These are phyloP conservation scores for Drosophila mimica DNA, from an alignment of 2,888 invertebrate genomes.

Conservation along the genomic window DNA sequence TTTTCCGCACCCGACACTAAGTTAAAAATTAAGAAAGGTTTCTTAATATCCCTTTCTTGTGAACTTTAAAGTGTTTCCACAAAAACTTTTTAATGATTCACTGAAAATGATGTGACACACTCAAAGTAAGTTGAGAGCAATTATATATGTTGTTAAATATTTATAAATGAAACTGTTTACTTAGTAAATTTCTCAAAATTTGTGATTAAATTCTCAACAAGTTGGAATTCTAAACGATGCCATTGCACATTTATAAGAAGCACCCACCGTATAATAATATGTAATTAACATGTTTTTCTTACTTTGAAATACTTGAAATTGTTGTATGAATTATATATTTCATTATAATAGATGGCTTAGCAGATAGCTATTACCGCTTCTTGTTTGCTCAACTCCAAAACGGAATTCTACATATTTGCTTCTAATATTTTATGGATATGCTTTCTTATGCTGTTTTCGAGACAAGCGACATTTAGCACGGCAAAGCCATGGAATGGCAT, in stretches of 20 bases:
- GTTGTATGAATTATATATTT: not conserved
- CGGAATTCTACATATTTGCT: not conserved
- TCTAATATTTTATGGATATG: not conserved
- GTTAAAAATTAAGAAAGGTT: slow-evolving; percentile 5
- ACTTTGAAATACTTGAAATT: not conserved
- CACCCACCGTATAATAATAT: not conserved
- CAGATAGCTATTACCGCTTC: not conserved
- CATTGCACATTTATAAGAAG: not conserved
- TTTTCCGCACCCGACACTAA: not conserved
- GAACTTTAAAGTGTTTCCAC: not conserved
- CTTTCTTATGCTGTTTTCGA: slow-evolving; percentile 4
- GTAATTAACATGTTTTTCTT: not conserved
- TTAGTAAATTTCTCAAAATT: not conserved
- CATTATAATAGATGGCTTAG: not conserved
- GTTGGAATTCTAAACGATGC: too few relatives aligned
- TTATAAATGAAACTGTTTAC: not conserved
- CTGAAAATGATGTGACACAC: not conserved
- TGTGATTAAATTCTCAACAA: too few relatives aligned
- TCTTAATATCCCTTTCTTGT: not conserved
- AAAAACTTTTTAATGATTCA: not conserved
- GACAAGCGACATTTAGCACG: slow-evolving; percentile 40
- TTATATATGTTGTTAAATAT: not conserved
- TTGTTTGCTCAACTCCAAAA: not conserved
- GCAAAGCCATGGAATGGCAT: not conserved
- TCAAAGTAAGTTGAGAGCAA: not conserved